A percentile compares a stretch with the other conserved stretches of the same genome.
phyloP scores from a whole-genome alignment of 2,113 vertebrate species.

The Urocynchramus pylzowi region DNA sequence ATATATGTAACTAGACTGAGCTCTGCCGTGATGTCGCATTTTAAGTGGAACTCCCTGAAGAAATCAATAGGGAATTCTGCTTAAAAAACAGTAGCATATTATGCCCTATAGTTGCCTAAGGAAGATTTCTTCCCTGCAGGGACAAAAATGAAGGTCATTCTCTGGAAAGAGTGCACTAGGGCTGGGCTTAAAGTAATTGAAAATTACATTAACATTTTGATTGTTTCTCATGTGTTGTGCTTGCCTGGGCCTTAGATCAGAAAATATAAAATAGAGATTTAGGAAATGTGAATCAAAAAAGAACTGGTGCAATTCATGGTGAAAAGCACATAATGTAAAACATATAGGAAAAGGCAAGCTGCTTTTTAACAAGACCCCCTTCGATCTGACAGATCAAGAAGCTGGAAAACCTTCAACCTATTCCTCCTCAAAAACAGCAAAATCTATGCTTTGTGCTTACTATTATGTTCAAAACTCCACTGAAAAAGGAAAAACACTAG shows the following conservation, averaged over 20 bases:
- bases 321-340: background rate
- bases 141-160: constrained; percentile 46
- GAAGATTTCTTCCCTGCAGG: constrained; percentile 35
- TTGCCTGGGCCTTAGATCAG: background rate
- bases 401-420: background rate
- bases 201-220: constrained; percentile 53
- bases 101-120: background rate
- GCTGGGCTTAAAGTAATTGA: constrained; percentile 28
- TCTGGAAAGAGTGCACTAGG: background rate
- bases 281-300: background rate
- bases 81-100: background rate
- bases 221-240: background rate
- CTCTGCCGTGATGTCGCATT: constrained; percentile 19
- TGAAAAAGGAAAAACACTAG: background rate
- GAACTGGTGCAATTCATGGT: background rate
- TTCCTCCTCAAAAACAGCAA: background rate
- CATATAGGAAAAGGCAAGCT: background rate
- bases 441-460: background rate
- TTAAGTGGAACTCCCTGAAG: constrained; percentile 44
- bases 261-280: background rate
- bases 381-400: background rate
- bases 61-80: constrained; percentile 48
- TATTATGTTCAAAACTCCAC: background rate
- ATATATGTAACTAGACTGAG: background rate
- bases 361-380: background rate